These are phyloP conservation scores for Drosophila arizonae DNA, from an alignment of 1,140 invertebrate species.

Conservation along the genomic window DNA sequence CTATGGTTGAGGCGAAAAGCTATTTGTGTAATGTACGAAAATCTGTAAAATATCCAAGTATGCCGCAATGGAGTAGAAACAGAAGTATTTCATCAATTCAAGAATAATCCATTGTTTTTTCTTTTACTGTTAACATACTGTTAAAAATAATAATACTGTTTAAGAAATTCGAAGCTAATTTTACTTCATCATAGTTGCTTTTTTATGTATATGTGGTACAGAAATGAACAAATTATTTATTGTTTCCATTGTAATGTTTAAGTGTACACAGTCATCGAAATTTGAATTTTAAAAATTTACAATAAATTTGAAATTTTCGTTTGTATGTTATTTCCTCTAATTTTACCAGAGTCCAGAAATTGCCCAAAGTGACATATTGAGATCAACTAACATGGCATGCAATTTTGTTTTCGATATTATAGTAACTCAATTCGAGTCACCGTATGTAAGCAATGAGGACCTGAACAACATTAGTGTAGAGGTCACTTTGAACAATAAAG, in stretches of 20 bases:
- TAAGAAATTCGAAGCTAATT: background rate
- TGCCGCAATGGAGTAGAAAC: too few relatives aligned
- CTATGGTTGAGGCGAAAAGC: too few relatives aligned
- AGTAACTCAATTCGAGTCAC: constrained; percentile 24
- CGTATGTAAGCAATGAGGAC: background rate
- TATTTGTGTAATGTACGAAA: too few relatives aligned
- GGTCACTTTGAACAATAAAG: constrained; percentile 22
- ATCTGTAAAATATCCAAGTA: too few relatives aligned
- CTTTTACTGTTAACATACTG: too few relatives aligned
- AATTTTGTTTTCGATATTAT: constrained; percentile 49
- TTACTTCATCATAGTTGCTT: background rate
- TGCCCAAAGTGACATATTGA: background rate
- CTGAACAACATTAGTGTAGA: constrained; percentile 7
- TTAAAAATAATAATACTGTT: too few relatives aligned
- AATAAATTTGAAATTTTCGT: constrained; percentile 17
- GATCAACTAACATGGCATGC: background rate
- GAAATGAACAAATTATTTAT: background rate
- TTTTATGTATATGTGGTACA: background rate
- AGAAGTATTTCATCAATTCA: too few relatives aligned
- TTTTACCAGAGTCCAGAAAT: background rate
- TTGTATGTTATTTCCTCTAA: background rate
- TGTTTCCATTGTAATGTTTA: background rate
- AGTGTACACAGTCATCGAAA: background rate
- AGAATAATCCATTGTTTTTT: too few relatives aligned
- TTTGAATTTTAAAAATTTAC: background rate